Evolutionary conservation across 2,888 invertebrate species (phyloP), one percentile per base, ranked within the genome.

Genomic region (Conomelus anceps): DNA sequence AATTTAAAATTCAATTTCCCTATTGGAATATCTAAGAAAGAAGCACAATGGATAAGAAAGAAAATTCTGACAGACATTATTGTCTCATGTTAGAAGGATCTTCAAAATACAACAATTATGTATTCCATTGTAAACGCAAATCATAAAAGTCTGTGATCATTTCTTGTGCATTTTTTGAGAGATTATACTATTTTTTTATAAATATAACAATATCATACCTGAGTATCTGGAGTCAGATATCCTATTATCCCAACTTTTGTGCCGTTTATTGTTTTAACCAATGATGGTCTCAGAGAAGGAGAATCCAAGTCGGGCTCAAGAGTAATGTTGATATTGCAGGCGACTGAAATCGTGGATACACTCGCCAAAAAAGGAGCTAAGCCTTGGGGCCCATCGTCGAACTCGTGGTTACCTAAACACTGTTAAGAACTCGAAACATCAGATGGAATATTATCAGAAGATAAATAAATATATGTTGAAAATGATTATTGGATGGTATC

Each of bases 391-490:
- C 96, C 97, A 90, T 96, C 95, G 93, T 98, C 98, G 92, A 99
- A 98, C 93, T 99, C 98, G 93, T 99, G 98, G 92, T 98, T 98
- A 24, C 98, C 98, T 91, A 98, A 94, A 22, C 96, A 96, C 98
- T 86, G 23, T 0, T 3, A 26, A 23, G 24, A 17, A 86, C n/a
- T n/a, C n/a, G n/a, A n/a, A n/a, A n/a, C 41, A 41, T 41, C 17
- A 17, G 20, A 20, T 41, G 41, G 20, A 41, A 41, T 41, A 41
- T 13, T 13, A 13, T 41, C 17, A 41, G 13, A 41, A 41, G 13
- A 41, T 41, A 17, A 41, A 13, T 41, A 41, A 41, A n/a, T n/a
- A n/a, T n/a, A n/a, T n/a, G n/a, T n/a, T n/a, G n/a, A n/a, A n/a
- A n/a, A n/a, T n/a, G n/a, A n/a, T n/a, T n/a, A n/a, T n/a, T n/a